These are phyloP conservation scores for Gracilinanus agilis DNA, from an alignment of 2,113 vertebrate genomes.

Conservation along the genomic window DNA sequence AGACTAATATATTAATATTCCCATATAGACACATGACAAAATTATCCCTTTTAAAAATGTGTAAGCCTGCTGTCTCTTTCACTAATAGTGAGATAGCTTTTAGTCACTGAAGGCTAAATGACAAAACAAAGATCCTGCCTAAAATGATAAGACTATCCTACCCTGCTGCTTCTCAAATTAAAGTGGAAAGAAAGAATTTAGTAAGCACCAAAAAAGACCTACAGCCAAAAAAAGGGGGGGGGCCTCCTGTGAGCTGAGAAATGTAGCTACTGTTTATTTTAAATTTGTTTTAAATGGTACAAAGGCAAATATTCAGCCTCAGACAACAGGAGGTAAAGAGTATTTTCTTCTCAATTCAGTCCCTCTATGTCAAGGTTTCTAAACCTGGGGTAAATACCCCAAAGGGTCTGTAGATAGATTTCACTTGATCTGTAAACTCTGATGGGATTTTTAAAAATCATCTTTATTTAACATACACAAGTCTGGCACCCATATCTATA, in stretches of 20 bases:
- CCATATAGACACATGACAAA: not conserved
- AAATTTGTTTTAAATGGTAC: conserved; percentile 10
- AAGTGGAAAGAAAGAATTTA: conserved; percentile 59
- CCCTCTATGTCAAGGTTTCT: not conserved
- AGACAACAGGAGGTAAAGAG: conserved; percentile 14
- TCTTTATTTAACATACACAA: not conserved
- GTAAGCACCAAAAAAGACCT: conserved; percentile 44
- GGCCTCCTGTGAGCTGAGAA: conserved; percentile 57
- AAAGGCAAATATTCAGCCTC: not conserved
- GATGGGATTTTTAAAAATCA: not conserved
- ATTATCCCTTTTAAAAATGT: not conserved
- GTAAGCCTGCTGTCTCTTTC: conserved; percentile 1
- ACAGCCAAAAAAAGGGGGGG: not conserved
- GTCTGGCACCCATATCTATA: not conserved
- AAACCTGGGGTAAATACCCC: not conserved
- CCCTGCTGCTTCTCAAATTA: conserved; percentile 61
- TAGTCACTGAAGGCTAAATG: conserved; percentile 21
- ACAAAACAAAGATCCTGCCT: conserved; percentile 44
- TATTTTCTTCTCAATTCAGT: conserved; percentile 12
- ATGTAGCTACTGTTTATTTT: conserved; percentile 64
- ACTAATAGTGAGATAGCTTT: conserved; percentile 15
- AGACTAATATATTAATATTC: not conserved
- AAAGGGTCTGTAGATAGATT: not conserved
- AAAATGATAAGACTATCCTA: not conserved
- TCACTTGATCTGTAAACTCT: not conserved